Conservation (phyloP, 2,888 invertebrate species). For the Chymomyza amoena region DNA sequence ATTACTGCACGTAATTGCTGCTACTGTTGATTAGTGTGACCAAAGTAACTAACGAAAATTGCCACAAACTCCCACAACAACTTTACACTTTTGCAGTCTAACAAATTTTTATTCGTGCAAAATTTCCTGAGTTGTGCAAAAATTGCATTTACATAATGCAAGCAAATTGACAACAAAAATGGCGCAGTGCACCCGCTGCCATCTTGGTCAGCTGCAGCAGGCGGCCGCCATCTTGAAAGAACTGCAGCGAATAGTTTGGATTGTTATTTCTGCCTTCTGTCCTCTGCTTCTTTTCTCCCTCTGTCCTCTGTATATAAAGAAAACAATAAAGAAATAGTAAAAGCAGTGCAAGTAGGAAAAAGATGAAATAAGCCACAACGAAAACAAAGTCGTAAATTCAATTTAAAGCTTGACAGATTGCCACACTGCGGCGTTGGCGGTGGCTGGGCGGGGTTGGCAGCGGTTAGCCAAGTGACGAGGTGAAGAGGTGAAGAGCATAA, state of each 20-base stretch:
- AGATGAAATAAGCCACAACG: conserved; percentile 63
- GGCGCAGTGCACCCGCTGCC: conserved; percentile 9
- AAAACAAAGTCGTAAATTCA: conserved; percentile 75
- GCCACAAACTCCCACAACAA: not conserved
- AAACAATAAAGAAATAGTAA: conserved; percentile 52
- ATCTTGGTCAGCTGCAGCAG: not conserved
- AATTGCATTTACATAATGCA: conserved; percentile 71
- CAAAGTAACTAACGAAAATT: not conserved
- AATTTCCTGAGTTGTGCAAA: conserved; percentile 34
- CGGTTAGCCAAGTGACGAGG: not conserved
- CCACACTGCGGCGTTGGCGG: conserved; percentile 51
- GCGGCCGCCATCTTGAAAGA: not conserved
- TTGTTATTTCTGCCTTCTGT: conserved; percentile 52
- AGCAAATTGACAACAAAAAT: conserved; percentile 59
- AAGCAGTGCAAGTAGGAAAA: conserved; percentile 25
- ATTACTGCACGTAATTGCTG: not conserved
- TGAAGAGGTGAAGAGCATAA: not conserved
- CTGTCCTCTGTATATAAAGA: conserved; percentile 13
- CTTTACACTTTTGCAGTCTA: not conserved
- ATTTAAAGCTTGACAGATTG: conserved; percentile 77
- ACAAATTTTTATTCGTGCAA: not conserved
- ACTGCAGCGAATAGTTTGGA: conserved; percentile 42
- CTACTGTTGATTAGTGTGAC: not conserved
- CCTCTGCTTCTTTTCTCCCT: no score
- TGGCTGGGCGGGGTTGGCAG: conserved; percentile 19